These are phyloP conservation scores for Gila orcuttii DNA, from an alignment of 2,113 vertebrate species.

Conservation along the genomic window DNA sequence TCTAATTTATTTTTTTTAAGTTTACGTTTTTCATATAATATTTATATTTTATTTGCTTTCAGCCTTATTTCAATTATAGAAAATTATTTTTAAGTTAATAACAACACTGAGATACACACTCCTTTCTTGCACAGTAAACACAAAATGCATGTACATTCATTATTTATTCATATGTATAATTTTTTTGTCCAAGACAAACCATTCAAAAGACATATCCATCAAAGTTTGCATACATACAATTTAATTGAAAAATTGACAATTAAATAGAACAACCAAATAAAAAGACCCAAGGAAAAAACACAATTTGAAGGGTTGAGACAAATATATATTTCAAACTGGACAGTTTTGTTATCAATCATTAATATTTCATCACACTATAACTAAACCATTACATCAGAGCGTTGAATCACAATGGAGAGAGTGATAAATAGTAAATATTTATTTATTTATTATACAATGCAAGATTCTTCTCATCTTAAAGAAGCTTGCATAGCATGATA, in stretches of 20 bases:
- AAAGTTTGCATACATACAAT: conserved; percentile 60
- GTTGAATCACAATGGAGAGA: conserved; percentile 76
- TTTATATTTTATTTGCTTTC: neutral
- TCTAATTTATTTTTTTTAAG: neutral
- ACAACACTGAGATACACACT: neutral
- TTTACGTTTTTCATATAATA: neutral
- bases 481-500: conserved; percentile 28
- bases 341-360: conserved; percentile 65
- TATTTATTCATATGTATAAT: conserved; percentile 5
- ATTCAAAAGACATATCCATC: conserved; percentile 14
- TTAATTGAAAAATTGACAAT: conserved; percentile 72
- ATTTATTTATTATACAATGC: too few relatives aligned
- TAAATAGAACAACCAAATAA: conserved; percentile 74
- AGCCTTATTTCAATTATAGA: neutral
- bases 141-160: conserved; percentile 9
- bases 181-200: neutral
- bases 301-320: conserved; percentile 70
- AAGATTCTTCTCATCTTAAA: too few relatives aligned
- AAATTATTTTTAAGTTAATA: neutral
- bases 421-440: conserved; percentile 48
- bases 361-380: conserved; percentile 70
- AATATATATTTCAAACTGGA: conserved; percentile 69
- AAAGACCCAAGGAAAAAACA: conserved; percentile 69
- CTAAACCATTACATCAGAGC: conserved; percentile 67
- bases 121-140: neutral